Evolutionary conservation across 2,888 invertebrate species (phyloP).

Genomic region (Drosophila acutilabella): DNA sequence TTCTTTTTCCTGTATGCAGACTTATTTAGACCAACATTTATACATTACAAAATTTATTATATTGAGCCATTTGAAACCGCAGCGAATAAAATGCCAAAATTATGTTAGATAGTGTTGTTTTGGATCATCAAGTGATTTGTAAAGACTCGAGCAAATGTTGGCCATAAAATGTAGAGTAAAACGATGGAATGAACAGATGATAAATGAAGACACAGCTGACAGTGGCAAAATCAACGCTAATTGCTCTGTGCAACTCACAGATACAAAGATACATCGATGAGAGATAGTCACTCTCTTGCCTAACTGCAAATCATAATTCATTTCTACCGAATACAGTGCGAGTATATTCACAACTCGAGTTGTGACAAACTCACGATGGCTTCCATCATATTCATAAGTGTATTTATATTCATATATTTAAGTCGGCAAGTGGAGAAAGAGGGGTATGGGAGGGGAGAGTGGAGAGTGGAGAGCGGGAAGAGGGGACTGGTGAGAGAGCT

Average conservation of each 20-base stretch:
- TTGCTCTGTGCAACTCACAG: constrained; percentile 68
- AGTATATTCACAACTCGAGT: constrained; percentile 2
- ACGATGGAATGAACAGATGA: constrained; percentile 54
- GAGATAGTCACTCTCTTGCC: constrained; percentile 32
- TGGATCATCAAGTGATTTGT: constrained; percentile 57
- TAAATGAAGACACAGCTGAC: constrained; percentile 81
- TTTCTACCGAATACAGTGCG: constrained; percentile 43
- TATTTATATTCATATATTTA: constrained; percentile 46
- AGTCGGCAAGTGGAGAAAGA: background rate
- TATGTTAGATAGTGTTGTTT: constrained; percentile 17
- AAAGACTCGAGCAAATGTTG: constrained; percentile 40
- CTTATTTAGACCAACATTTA: background rate
- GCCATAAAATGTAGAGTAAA: constrained; percentile 39
- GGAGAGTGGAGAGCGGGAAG: background rate
- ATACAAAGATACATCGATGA: constrained; percentile 31
- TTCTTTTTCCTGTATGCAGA: background rate
- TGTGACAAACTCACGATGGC: constrained; percentile 47
- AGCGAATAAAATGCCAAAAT: background rate
- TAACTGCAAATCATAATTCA: constrained; percentile 60
- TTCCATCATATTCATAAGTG: constrained; percentile 43
- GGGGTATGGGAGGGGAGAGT: background rate
- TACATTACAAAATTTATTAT: background rate
- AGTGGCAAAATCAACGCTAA: constrained; percentile 79
- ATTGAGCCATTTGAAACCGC: background rate
- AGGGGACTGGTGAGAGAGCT: background rate